Conservation (phyloP, 2,113 vertebrate genomes). For the Takifugu flavidus region DNA sequence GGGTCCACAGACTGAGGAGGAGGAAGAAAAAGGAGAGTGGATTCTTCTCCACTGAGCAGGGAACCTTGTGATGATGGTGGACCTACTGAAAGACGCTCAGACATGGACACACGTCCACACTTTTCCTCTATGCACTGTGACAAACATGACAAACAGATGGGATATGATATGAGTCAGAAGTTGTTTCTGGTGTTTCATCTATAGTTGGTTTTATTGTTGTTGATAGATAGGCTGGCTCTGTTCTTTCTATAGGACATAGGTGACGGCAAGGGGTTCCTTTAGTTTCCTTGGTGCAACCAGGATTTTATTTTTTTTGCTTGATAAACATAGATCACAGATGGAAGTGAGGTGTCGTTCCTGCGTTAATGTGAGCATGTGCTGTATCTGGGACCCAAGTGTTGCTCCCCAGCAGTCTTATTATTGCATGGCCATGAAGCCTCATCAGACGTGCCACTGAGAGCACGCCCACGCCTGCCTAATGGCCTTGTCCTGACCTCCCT, state of each 20-base stretch:
- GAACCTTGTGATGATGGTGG: conserved; percentile 72
- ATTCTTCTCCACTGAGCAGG: conserved; percentile 75
- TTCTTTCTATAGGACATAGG: too few relatives aligned
- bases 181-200: too few relatives aligned
- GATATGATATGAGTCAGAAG: background rate
- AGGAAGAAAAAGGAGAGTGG: conserved; percentile 75
- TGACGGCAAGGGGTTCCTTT: too few relatives aligned
- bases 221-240: too few relatives aligned
- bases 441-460: conserved; percentile 3
- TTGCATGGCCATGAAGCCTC: conserved; percentile 11
- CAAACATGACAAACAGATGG: background rate
- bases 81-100: background rate
- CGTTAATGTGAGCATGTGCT: too few relatives aligned
- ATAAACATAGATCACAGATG: too few relatives aligned
- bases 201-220: too few relatives aligned
- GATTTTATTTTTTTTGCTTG: background rate
- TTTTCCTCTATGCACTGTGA: conserved; percentile 24
- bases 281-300: too few relatives aligned
- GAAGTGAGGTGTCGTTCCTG: too few relatives aligned
- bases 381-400: background rate
- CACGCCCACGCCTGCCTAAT: background rate
- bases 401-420: background rate
- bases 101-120: background rate
- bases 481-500: background rate
- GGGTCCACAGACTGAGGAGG: conserved; percentile 72